Evolutionary conservation across 2,113 vertebrate species (phyloP).

Genomic region (Balaeniceps rex): DNA sequence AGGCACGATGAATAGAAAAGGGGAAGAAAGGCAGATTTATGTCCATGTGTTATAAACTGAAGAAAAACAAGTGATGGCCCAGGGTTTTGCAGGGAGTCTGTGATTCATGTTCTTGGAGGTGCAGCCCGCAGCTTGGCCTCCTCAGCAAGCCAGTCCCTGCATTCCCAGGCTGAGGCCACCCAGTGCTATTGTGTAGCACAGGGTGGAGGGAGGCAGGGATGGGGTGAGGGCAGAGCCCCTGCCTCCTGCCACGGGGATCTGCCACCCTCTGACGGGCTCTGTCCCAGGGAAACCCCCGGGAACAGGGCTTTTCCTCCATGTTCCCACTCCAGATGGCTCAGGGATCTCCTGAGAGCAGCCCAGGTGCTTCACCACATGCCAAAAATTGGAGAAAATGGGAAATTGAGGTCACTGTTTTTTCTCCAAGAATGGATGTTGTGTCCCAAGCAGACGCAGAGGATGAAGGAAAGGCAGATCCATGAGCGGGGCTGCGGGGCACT

Average conservation of each 20-base stretch:
- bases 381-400: not conserved
- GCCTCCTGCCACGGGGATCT: not conserved
- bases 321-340: not conserved
- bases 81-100: not conserved
- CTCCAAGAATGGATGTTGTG: not conserved
- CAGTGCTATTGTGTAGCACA: rapidly evolving
- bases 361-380: not conserved
- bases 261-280: not conserved
- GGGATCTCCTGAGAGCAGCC: not conserved
- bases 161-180: not conserved
- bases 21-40: not conserved
- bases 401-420: not conserved
- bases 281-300: not conserved
- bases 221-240: not conserved
- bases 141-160: rapidly evolving
- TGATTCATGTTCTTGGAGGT: not conserved
- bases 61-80: not conserved
- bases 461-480: not conserved
- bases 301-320: not conserved
- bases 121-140: not conserved
- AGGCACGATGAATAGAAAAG: not conserved
- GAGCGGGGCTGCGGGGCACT: not conserved
- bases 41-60: not conserved
- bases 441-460: not conserved
- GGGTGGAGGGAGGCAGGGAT: not conserved